Percentiles rank a stretch among this genome's conserved stretches.
Conservation (phyloP, 2,113 vertebrate genomes). For the Rhizomys pruinosus region DNA sequence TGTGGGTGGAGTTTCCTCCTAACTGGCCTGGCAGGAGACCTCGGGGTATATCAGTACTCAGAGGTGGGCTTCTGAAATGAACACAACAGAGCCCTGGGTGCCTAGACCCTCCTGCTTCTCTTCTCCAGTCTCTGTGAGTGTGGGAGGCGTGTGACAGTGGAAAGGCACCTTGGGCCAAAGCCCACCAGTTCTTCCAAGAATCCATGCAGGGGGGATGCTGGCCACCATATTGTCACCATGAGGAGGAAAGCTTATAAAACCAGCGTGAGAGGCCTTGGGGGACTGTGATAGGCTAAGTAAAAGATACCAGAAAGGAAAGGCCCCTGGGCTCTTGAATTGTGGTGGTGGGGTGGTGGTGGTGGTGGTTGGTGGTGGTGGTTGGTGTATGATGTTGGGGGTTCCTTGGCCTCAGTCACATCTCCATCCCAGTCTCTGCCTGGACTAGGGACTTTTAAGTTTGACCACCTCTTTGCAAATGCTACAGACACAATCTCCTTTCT, state of each 20-base stretch:
- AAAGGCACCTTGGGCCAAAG: not conserved
- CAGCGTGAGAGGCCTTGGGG: not conserved
- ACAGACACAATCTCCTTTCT: not conserved
- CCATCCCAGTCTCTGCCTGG: not conserved
- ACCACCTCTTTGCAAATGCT: not conserved
- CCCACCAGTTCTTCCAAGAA: not conserved
- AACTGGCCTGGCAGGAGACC: not conserved
- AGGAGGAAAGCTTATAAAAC: conserved; percentile 31
- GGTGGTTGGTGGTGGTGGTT: too few species aligned
- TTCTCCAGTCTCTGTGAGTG: not conserved
- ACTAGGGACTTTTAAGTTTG: not conserved
- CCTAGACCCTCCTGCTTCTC: not conserved
- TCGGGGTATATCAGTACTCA: not conserved
- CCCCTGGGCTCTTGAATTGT: not conserved
- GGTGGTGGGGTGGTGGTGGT: not conserved
- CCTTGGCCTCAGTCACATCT: not conserved
- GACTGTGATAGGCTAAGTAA: not conserved
- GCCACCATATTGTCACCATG: too few species aligned
- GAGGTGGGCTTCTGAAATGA: not conserved
- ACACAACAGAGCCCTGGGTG: not conserved
- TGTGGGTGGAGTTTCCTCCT: not conserved
- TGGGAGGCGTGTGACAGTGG: accelerated
- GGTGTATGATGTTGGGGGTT: not conserved
- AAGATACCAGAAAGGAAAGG: conserved; percentile 6
- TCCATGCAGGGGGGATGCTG: not conserved